phyloP scores from a whole-genome alignment of 2,888 invertebrate species.

The Alcis repandata region DNA sequence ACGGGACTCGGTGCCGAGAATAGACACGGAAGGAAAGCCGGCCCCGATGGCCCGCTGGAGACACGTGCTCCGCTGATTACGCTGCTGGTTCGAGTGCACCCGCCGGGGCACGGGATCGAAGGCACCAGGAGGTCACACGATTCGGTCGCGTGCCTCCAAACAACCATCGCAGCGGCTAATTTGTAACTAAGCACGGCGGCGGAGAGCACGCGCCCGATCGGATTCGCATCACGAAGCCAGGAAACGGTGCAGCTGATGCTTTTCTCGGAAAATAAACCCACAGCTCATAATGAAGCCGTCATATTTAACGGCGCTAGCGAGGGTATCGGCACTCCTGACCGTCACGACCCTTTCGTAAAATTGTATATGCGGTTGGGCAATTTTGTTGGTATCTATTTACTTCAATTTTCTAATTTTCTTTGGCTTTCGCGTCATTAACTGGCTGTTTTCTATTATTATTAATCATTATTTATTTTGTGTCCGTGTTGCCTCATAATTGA shows the following conservation, averaged over 20 bases:
- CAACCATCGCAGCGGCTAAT: conserved; percentile 62
- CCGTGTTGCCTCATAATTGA: background rate
- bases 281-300: conserved; percentile 66
- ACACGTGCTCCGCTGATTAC: conserved; percentile 73
- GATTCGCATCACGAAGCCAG: conserved; percentile 74
- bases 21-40: conserved; percentile 84
- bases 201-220: conserved; percentile 70
- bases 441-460: no score
- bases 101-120: conserved; percentile 48
- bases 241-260: conserved; percentile 60
- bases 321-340: conserved; percentile 35
- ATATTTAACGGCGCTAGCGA: conserved; percentile 49
- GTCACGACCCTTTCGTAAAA: conserved; percentile 32
- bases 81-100: conserved; percentile 54
- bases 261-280: conserved; percentile 63
- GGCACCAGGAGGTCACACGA: conserved; percentile 63
- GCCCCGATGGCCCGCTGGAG: conserved; percentile 67
- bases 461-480: background rate
- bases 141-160: conserved; percentile 62
- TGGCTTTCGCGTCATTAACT: background rate
- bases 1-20: conserved; percentile 71
- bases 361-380: conserved; percentile 26
- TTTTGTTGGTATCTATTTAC: background rate
- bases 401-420: background rate
- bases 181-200: conserved; percentile 65